Evolutionary conservation across 2,888 invertebrate species (phyloP), one percentile per base, ranked within the genome.

Genomic region (Junonia oenone): DNA sequence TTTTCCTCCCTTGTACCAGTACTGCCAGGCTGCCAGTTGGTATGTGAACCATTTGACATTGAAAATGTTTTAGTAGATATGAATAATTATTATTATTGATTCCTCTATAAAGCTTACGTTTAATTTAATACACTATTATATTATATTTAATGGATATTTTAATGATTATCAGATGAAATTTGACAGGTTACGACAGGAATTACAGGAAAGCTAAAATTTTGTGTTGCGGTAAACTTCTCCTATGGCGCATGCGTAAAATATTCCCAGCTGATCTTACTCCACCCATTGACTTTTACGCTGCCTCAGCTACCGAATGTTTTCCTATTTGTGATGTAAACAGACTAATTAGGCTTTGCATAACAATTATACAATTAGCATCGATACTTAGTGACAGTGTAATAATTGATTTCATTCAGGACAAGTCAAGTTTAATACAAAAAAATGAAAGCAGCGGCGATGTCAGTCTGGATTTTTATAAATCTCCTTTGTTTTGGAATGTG

Each of bases 391-490:
- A 11, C 26, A 35, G 27, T 46, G 38, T 19, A 43, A 26, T n/a
- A 43, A 14, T 38, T 13, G 29, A 15, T 46, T 27, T 9, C 11
- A 37, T 46, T 47, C 31, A 6, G 19, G 40, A 43, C 13, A 43
- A 37, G 40, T 13, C 31, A 4, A 8, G 13, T 45, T 48, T 27
- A 38, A 47, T 48, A 31, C 15, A 17, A 46, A 54, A n/a, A 15
- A 48, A 93, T 93, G 93, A 91, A 91, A 76, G 92, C 93, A 14
- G 89, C 93, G 11, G 93, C 93, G 2, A 91, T 94, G 68, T 92
- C 93, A 33, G 93, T 94, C 67, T 94, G 94, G 93, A 91, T 94
- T 66, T 94, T 94, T 72, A 92, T 94, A 62, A 94, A 94, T 75
- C 86, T 94, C 45, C 86, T 94, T 22, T 92, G 94, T 68, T 92